Percentiles rank a stretch among this genome's conserved stretches.
Conservation (phyloP, 2,113 vertebrate genomes). For the Trematomus loennbergii region DNA sequence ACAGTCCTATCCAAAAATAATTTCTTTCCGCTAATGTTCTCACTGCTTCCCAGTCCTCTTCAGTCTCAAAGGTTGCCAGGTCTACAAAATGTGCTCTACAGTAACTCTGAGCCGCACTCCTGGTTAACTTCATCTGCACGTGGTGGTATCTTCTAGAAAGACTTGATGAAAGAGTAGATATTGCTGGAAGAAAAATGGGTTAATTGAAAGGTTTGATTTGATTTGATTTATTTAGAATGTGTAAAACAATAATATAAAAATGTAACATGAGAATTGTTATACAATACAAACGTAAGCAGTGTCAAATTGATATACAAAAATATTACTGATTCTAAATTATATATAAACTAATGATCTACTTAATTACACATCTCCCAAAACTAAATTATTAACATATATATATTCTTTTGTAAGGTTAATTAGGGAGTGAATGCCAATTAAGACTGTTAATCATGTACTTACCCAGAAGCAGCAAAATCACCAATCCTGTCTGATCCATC, state of each 20-base stretch:
- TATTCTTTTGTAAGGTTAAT: neutral
- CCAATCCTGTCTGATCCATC: conserved; percentile 1
- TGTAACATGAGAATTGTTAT: too few relatives aligned
- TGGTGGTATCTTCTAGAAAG: neutral
- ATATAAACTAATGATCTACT: too few relatives aligned
- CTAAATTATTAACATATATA: too few relatives aligned
- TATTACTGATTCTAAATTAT: too few relatives aligned
- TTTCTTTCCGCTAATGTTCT: too few relatives aligned
- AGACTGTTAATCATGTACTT: neutral
- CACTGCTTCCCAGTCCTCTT: too few relatives aligned
- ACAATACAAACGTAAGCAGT: too few relatives aligned
- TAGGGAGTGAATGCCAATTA: neutral
- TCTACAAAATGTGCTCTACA: neutral
- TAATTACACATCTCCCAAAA: too few relatives aligned
- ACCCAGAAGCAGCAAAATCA: neutral
- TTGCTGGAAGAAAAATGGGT: neutral
- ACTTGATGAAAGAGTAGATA: neutral
- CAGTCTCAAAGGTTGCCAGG: neutral
- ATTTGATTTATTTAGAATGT: too few relatives aligned
- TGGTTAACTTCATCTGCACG: neutral
- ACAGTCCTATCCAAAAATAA: neutral
- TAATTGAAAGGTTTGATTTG: neutral
- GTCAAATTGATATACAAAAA: too few relatives aligned
- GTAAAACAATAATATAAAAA: too few relatives aligned
- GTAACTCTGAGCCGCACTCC: neutral